These are phyloP conservation scores for Leucozona laternaria DNA, from an alignment of 2,888 invertebrate genomes.

Conservation along the genomic window DNA sequence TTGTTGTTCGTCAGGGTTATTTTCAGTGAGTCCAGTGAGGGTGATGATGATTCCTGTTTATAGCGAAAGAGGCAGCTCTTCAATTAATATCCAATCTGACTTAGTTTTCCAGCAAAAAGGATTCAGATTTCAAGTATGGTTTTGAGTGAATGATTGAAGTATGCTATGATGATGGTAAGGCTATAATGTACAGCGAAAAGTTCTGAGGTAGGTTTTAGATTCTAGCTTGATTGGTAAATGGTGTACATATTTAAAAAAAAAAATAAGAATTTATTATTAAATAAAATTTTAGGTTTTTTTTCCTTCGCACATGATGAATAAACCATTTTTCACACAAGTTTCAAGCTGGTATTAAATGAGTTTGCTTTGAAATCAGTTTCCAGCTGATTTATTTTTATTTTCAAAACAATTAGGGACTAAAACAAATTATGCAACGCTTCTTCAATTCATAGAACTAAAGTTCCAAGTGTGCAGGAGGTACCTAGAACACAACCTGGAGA, in stretches of 20 bases:
- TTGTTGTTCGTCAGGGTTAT: background rate
- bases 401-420: no score
- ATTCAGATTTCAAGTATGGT: slow-evolving; percentile 17
- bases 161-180: slow-evolving; percentile 6
- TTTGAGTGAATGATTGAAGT: slow-evolving; percentile 32
- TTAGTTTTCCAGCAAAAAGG: slow-evolving; percentile 21
- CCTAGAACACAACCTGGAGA: no score
- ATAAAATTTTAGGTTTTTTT: no score
- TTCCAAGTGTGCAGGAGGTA: no score
- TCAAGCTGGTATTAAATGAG: no score
- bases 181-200: slow-evolving; percentile 9
- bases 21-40: slow-evolving; percentile 21
- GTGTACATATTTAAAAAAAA: background rate
- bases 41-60: slow-evolving; percentile 10
- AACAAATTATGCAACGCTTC: no score
- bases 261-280: no score
- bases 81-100: slow-evolving; percentile 37
- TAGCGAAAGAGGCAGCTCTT: slow-evolving; percentile 13
- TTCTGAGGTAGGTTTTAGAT: background rate
- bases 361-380: no score
- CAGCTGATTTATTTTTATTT: no score
- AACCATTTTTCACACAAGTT: no score
- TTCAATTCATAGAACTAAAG: no score
- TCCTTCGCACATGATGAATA: no score
- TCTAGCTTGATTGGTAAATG: background rate